Evolutionary conservation across 2,888 invertebrate genomes (phyloP).

Genomic region (Euplexia lucipara): DNA sequence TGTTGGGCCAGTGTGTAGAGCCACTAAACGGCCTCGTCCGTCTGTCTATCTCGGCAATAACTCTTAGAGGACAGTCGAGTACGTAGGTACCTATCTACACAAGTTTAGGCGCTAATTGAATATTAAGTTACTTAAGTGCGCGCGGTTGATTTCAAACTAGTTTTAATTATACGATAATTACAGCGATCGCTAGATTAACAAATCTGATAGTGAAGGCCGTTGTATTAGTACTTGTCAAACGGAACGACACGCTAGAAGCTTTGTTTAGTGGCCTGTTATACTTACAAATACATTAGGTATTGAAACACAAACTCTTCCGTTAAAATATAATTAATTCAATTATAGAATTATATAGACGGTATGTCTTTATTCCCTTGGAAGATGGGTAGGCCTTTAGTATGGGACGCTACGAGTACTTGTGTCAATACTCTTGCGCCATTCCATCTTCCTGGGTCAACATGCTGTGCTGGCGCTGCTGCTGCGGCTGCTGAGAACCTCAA

Average conservation of each 20-base stretch:
- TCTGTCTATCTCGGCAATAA: slow-evolving; percentile 55
- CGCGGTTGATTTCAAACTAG: slow-evolving; percentile 80
- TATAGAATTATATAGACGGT: too few species aligned
- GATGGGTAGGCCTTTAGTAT: too few species aligned
- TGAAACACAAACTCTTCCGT: neutral
- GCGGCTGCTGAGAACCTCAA: too few species aligned
- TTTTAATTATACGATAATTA: slow-evolving; percentile 81
- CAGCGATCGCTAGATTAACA: slow-evolving; percentile 75
- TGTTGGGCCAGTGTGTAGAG: slow-evolving; percentile 2
- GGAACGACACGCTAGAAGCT: slow-evolving; percentile 38
- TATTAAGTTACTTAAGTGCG: slow-evolving; percentile 79
- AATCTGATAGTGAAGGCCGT: slow-evolving; percentile 66
- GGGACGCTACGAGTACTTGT: too few species aligned
- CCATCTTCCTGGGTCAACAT: too few species aligned
- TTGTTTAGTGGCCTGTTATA: slow-evolving; percentile 25
- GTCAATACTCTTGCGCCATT: too few species aligned
- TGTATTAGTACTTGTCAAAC: slow-evolving; percentile 42
- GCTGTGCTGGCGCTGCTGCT: too few species aligned
- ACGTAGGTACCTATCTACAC: slow-evolving; percentile 33
- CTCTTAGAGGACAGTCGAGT: slow-evolving; percentile 68
- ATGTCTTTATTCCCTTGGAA: too few species aligned
- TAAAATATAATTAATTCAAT: slow-evolving; percentile 17
- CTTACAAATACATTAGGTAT: slow-evolving; percentile 11
- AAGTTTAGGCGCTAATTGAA: slow-evolving; percentile 79
- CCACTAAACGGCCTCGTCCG: slow-evolving; percentile 64